These are phyloP conservation scores for Andrena dorsata DNA, from an alignment of 2,888 invertebrate species.

Conservation along the genomic window DNA sequence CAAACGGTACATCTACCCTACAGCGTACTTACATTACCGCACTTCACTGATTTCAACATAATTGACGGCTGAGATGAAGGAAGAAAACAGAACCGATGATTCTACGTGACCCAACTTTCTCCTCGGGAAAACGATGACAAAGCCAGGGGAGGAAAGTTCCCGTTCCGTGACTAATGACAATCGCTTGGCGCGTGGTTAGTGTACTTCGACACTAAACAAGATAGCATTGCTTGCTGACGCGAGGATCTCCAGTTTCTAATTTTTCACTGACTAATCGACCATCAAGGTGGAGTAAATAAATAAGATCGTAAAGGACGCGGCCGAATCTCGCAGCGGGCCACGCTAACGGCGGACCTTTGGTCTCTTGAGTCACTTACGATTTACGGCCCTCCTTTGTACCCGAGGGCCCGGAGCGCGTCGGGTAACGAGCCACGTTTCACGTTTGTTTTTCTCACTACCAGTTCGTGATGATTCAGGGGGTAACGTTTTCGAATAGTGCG, in stretches of 20 bases:
- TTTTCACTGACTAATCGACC: slow-evolving; percentile 24
- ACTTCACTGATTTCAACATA: too few species aligned
- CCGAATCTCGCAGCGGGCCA: slow-evolving; percentile 19
- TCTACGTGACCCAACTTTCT: neutral
- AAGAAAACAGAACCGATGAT: too few species aligned
- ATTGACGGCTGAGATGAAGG: too few species aligned
- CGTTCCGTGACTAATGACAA: slow-evolving; percentile 19
- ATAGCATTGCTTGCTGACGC: slow-evolving; percentile 1
- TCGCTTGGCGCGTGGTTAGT: neutral
- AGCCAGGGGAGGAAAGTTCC: neutral
- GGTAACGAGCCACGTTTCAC: neutral
- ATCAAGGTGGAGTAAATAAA: slow-evolving; percentile 8
- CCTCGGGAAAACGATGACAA: neutral
- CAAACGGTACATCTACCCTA: too few species aligned
- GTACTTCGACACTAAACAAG: slow-evolving; percentile 44
- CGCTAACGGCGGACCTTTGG: slow-evolving; percentile 12
- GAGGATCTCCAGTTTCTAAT: neutral
- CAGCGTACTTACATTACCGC: too few species aligned
- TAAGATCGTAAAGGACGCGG: slow-evolving; percentile 26
- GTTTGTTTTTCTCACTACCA: neutral
- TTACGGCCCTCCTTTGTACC: slow-evolving; percentile 18
- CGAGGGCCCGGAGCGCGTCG: neutral
- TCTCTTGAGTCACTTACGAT: slow-evolving; percentile 39
- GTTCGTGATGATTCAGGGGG: slow-evolving; percentile 29
- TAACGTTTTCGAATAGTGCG: too few species aligned